A percentile compares a stretch with the other conserved stretches of the same genome.
phyloP scores from a whole-genome alignment of 2,113 vertebrate species.

The Clinocottus analis region DNA sequence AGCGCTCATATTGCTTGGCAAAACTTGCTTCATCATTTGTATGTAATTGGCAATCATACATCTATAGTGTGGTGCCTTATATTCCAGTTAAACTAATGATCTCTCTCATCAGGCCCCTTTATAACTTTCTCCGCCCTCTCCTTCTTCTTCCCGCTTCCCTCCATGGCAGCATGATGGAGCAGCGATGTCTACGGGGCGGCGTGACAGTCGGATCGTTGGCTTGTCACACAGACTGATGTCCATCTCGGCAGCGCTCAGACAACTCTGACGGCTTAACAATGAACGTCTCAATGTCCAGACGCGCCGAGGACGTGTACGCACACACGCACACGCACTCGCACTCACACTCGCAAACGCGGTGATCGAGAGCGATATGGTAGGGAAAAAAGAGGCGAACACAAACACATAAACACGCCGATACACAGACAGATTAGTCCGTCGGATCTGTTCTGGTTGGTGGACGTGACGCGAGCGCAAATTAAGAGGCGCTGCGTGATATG shows the following conservation, averaged over 20 bases:
- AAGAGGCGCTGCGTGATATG: not conserved
- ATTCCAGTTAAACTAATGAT: too few relatives aligned
- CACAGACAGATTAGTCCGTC: constrained; percentile 17
- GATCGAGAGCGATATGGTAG: constrained; percentile 46
- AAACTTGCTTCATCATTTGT: too few relatives aligned
- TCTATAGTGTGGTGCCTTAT: too few relatives aligned
- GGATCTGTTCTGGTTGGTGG: constrained; percentile 22
- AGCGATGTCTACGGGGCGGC: constrained; percentile 55
- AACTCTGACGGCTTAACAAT: constrained; percentile 74
- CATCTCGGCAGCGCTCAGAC: constrained; percentile 61
- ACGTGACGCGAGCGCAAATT: constrained; percentile 11
- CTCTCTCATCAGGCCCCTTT: too few relatives aligned
- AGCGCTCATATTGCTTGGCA: too few relatives aligned
- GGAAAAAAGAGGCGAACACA: constrained; percentile 45
- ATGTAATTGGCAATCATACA: too few relatives aligned
- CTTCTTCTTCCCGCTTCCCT: constrained; percentile 23
- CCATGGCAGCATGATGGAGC: constrained; percentile 72
- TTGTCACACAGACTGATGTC: constrained; percentile 77
- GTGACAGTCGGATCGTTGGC: constrained; percentile 76
- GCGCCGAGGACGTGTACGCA: not conserved
- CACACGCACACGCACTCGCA: constrained; percentile 33
- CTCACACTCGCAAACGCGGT: too few relatives aligned
- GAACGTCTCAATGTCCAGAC: constrained; percentile 61
- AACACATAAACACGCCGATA: constrained; percentile 33
- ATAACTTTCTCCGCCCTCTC: constrained; percentile 13